Conservation (phyloP, 2,888 invertebrate genomes). For the Lepidonotus clava region DNA sequence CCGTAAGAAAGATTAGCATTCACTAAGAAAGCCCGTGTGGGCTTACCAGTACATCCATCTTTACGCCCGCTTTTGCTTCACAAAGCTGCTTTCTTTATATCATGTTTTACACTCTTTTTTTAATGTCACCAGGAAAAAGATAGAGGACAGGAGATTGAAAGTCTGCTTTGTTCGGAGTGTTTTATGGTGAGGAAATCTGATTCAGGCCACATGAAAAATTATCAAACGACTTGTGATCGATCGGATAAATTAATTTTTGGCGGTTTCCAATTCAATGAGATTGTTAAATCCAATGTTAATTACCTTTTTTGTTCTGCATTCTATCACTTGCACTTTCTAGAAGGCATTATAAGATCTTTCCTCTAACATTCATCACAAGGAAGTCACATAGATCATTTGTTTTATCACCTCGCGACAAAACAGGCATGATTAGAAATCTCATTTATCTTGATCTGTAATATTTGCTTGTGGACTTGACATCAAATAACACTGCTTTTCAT, state of each 20-base stretch:
- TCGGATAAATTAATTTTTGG: slow-evolving; percentile 12
- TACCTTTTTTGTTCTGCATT: neutral
- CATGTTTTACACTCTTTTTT: neutral
- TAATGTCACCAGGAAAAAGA: neutral
- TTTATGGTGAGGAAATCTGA: neutral
- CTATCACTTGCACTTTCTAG: too few relatives aligned
- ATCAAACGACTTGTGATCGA: neutral
- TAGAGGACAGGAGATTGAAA: neutral
- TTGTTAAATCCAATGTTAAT: slow-evolving; percentile 13
- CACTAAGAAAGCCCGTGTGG: slow-evolving; percentile 8
- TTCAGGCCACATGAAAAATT: neutral
- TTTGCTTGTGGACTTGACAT: too few relatives aligned
- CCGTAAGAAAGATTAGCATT: slow-evolving; percentile 3
- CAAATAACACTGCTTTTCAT: too few relatives aligned
- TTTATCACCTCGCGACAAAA: too few relatives aligned
- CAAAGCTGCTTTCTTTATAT: neutral
- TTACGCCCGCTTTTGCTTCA: neutral
- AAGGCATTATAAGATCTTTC: too few relatives aligned
- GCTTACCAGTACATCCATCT: neutral
- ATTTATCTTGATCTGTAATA: too few relatives aligned
- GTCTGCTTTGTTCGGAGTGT: neutral
- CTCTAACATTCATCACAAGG: too few relatives aligned
- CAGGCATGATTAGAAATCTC: too few relatives aligned
- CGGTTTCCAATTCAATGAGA: neutral
- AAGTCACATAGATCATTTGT: too few relatives aligned